phyloP scores from a whole-genome alignment of 2,888 invertebrate genomes.

The Athalia cordata region DNA sequence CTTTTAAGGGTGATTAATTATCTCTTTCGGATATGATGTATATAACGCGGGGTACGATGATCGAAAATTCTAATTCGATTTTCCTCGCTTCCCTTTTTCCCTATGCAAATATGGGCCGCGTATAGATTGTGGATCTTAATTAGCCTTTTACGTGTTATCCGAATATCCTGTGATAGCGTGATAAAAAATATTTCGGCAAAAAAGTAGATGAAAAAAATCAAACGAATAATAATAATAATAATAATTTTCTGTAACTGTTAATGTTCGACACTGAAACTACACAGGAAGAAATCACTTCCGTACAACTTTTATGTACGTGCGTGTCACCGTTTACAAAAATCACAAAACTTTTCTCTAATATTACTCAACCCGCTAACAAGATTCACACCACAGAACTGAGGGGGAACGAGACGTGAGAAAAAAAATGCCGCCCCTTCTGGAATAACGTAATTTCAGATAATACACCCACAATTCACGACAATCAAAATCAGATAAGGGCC shows the following conservation, averaged over 20 bases:
- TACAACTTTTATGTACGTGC: background rate
- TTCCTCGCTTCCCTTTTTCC: background rate
- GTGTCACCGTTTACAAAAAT: conserved; percentile 23
- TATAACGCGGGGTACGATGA: background rate
- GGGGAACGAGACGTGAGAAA: no score
- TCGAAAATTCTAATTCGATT: background rate
- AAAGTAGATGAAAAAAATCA: no score
- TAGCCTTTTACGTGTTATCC: conserved; percentile 46
- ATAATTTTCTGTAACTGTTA: background rate
- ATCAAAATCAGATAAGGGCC: no score
- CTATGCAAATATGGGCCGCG: conserved; percentile 23
- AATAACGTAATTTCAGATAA: no score
- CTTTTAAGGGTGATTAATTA: conserved; percentile 21
- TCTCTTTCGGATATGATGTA: background rate
- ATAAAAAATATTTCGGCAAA: background rate
- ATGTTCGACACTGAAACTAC: conserved; percentile 9
- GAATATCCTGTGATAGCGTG: conserved; percentile 33
- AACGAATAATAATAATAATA: conserved; percentile 27
- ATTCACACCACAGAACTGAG: background rate
- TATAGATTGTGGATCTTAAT: conserved; percentile 46
- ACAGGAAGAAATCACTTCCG: no score
- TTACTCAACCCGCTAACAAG: background rate
- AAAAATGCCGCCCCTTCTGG: no score
- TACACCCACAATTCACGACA: no score
- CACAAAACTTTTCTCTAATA: background rate